Conservation (phyloP, 2,888 invertebrate species). For the Phengaris arion region DNA sequence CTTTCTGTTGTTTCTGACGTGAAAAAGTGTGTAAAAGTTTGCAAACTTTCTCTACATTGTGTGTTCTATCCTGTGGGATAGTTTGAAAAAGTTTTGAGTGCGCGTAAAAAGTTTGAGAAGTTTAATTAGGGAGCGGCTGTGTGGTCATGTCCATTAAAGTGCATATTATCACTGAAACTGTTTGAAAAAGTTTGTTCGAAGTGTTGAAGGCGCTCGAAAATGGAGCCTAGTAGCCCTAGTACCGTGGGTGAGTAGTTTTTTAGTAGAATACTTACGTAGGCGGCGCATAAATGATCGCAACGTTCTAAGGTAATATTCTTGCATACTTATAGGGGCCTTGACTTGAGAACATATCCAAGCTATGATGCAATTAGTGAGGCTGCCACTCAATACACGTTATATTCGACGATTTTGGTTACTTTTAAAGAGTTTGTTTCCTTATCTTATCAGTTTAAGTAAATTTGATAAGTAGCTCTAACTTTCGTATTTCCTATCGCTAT, state of each 20-base stretch:
- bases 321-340: slow-evolving; percentile 49
- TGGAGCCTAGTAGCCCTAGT: slow-evolving; percentile 63
- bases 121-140: slow-evolving; percentile 59
- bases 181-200: slow-evolving; percentile 47
- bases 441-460: slow-evolving; percentile 63
- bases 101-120: slow-evolving; percentile 47
- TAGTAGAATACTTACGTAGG: slow-evolving; percentile 31
- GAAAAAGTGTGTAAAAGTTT: slow-evolving; percentile 44
- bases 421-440: slow-evolving; percentile 43
- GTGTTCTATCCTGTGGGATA: slow-evolving; percentile 29
- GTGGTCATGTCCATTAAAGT: slow-evolving; percentile 67
- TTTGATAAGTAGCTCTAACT: slow-evolving; percentile 44
- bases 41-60: slow-evolving; percentile 36
- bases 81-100: slow-evolving; percentile 39
- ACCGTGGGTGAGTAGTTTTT: slow-evolving; percentile 68
- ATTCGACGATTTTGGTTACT: slow-evolving; percentile 31
- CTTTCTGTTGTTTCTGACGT: slow-evolving; percentile 42
- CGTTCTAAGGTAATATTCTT: slow-evolving; percentile 1
- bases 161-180: slow-evolving; percentile 56
- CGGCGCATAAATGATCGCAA: slow-evolving; percentile 33
- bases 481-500: not conserved
- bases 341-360: slow-evolving; percentile 40
- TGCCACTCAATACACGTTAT: slow-evolving; percentile 33
- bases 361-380: slow-evolving; percentile 44
- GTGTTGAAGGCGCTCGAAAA: slow-evolving; percentile 47